Percentiles rank a stretch among this genome's conserved stretches.
Evolutionary conservation across 2,888 invertebrate genomes (phyloP).

Genomic region (Agonopterix alstromeriana): DNA sequence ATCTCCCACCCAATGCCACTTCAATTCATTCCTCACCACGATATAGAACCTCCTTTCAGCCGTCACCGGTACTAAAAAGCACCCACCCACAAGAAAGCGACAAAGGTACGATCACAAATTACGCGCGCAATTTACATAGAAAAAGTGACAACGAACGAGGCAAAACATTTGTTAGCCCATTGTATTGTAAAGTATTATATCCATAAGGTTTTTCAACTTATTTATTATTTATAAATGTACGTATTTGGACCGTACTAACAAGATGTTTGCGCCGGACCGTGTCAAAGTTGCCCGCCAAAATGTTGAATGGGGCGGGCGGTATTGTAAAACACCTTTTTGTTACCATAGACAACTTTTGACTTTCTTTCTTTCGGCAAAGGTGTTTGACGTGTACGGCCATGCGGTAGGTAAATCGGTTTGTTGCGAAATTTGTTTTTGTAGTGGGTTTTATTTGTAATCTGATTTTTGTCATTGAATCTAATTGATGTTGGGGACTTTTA

Average conservation of each 20-base stretch:
- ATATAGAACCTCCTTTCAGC: slow-evolving; percentile 22
- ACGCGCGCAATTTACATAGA: slow-evolving; percentile 66
- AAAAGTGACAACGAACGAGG: slow-evolving; percentile 60
- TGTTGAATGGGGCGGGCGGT: slow-evolving; percentile 22
- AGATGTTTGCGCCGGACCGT: slow-evolving; percentile 53
- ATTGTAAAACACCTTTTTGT: slow-evolving; percentile 14
- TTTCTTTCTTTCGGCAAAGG: slow-evolving; percentile 29
- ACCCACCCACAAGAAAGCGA: slow-evolving; percentile 14
- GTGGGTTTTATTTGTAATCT: slow-evolving; percentile 19
- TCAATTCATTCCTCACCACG: slow-evolving; percentile 1
- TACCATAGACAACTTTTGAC: slow-evolving; percentile 40
- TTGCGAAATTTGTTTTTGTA: slow-evolving; percentile 9
- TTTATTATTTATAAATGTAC: slow-evolving; percentile 66
- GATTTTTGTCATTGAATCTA: slow-evolving; percentile 18
- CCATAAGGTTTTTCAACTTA: slow-evolving; percentile 35
- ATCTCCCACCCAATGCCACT: neutral
- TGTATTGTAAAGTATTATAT: slow-evolving; percentile 59
- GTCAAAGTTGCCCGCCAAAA: slow-evolving; percentile 55
- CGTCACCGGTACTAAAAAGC: slow-evolving; percentile 27
- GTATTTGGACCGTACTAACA: slow-evolving; percentile 69
- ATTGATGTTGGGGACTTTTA: slow-evolving; percentile 15
- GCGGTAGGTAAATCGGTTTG: slow-evolving; percentile 12
- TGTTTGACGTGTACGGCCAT: slow-evolving; percentile 12
- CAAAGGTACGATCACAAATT: slow-evolving; percentile 59
- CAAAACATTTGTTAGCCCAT: slow-evolving; percentile 68